These are phyloP conservation scores for Phylloscopus whistleri DNA, from an alignment of 2,113 vertebrate genomes.

Conservation along the genomic window DNA sequence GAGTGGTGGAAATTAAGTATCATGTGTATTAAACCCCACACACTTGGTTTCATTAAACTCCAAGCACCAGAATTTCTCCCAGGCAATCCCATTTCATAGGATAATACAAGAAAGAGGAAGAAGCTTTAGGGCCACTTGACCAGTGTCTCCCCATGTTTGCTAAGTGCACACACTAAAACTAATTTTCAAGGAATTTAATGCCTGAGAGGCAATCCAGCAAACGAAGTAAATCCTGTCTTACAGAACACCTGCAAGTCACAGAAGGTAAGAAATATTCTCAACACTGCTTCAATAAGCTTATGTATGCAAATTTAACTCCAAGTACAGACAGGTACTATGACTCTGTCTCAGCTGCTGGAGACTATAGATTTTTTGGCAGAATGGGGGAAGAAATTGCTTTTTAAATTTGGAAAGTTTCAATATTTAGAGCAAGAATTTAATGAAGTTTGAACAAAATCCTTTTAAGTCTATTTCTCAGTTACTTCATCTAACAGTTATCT, in stretches of 20 bases:
- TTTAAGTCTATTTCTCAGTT: not conserved
- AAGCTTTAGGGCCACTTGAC: constrained; percentile 2
- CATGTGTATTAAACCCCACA: not conserved
- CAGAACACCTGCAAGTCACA: not conserved
- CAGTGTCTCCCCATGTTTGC: not conserved
- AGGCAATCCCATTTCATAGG: not conserved
- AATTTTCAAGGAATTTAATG: constrained; percentile 30
- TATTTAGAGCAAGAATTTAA: not conserved
- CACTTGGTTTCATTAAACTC: not conserved
- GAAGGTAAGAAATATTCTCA: not conserved
- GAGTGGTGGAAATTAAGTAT: not conserved
- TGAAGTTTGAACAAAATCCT: not conserved
- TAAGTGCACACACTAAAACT: not conserved
- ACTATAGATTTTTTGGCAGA: not conserved
- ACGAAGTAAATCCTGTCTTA: not conserved
- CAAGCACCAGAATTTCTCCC: not conserved
- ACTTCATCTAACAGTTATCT: not conserved
- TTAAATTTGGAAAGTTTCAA: not conserved
- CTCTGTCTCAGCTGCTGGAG: not conserved
- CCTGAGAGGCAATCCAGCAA: not conserved
- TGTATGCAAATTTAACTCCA: not conserved
- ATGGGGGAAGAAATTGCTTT: not conserved
- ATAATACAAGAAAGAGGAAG: not conserved
- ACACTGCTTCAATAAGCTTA: not conserved
- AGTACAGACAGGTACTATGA: not conserved